Percentiles rank a stretch among this genome's conserved stretches.
Conservation (phyloP, 2,797 vertebrate species). For the Ibycter americanus region DNA sequence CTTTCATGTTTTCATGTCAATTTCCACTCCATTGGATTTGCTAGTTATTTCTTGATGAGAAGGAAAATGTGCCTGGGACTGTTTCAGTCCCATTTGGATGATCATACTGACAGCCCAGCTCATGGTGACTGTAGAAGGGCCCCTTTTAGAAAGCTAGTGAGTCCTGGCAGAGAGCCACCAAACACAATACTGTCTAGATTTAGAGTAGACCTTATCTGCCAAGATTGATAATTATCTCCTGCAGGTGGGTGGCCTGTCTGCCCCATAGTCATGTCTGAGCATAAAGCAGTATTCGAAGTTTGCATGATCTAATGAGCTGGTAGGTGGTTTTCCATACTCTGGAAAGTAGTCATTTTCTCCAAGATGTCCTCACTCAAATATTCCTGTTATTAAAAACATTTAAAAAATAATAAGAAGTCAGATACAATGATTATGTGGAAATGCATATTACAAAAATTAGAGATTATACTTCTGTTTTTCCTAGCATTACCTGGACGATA, state of each 20-base stretch:
- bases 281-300: background rate
- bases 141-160: background rate
- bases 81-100: background rate
- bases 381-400: background rate
- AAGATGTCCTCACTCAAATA: background rate
- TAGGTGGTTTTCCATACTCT: background rate
- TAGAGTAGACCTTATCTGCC: background rate
- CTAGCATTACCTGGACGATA: background rate
- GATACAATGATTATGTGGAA: background rate
- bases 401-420: background rate
- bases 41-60: background rate
- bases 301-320: background rate
- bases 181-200: conserved; percentile 1
- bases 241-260: background rate
- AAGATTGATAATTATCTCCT: background rate
- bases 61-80: background rate
- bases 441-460: background rate
- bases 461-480: background rate
- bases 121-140: background rate
- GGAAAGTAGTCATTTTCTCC: background rate
- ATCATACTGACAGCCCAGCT: background rate
- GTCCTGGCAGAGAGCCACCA: background rate
- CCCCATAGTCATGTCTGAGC: background rate
- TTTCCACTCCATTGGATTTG: background rate
- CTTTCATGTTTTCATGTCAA: background rate